A percentile compares a stretch with the other conserved stretches of the same genome.
These are phyloP conservation scores for Cryptophagus acutangulus DNA, from an alignment of 2,888 invertebrate genomes.

Conservation along the genomic window DNA sequence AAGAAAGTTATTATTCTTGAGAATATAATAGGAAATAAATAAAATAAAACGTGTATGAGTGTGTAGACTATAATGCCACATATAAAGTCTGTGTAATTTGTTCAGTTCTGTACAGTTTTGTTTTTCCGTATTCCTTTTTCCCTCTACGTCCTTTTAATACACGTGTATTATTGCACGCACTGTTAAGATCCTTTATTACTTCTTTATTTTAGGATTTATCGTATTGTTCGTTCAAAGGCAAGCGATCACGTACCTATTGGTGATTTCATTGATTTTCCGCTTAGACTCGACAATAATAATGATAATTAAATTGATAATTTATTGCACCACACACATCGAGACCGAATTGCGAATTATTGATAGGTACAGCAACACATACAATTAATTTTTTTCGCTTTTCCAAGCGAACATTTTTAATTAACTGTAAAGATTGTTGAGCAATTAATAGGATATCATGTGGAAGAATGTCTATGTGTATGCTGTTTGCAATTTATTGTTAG, in stretches of 20 bases:
- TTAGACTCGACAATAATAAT: not conserved
- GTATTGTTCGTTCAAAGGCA: constrained; percentile 3
- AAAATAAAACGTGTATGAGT: no score
- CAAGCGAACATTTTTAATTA: not conserved
- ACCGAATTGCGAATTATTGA: no score
- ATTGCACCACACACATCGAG: no score
- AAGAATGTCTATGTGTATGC: no score
- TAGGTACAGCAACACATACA: no score
- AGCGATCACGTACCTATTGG: not conserved
- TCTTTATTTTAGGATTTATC: constrained; percentile 11
- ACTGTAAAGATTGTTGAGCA: not conserved
- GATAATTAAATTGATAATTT: not conserved
- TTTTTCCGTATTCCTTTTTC: no score
- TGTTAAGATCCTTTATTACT: constrained; percentile 9
- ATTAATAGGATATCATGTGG: no score
- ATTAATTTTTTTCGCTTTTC: not conserved
- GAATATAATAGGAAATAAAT: not conserved
- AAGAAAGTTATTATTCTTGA: not conserved
- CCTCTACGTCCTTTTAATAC: not conserved
- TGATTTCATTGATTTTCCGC: not conserved
- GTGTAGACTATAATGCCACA: constrained; percentile 1
- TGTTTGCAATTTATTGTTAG: not conserved
- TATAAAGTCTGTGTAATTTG: constrained; percentile 1
- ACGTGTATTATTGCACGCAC: constrained; percentile 8
- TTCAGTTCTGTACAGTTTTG: no score